phyloP scores from a whole-genome alignment of 2,888 invertebrate genomes.

The Napeogenes inachia region DNA sequence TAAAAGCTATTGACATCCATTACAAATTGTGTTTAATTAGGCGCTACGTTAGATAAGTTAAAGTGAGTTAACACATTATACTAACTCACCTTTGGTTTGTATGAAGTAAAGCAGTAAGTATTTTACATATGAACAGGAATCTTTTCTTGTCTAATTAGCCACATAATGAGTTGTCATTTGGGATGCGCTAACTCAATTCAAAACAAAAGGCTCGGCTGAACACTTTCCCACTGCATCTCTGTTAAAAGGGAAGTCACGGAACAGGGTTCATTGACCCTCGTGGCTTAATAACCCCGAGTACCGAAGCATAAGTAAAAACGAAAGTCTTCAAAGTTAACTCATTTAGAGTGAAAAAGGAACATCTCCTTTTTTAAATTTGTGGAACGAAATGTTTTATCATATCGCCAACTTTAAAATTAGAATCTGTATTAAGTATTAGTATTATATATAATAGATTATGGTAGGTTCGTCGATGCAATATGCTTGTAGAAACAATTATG shows the following conservation, averaged over 20 bases:
- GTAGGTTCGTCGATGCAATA: too few relatives aligned
- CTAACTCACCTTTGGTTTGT: constrained; percentile 12
- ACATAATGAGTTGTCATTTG: constrained; percentile 35
- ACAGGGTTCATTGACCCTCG: constrained; percentile 55
- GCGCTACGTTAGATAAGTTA: too few relatives aligned
- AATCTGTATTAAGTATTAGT: too few relatives aligned
- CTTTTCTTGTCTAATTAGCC: constrained; percentile 51
- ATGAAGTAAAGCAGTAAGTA: constrained; percentile 35
- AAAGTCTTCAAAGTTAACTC: constrained; percentile 6
- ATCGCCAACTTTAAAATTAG: too few relatives aligned
- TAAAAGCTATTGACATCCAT: constrained; percentile 1
- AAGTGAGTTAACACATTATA: too few relatives aligned
- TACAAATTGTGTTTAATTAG: too few relatives aligned
- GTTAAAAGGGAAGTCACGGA: constrained; percentile 74
- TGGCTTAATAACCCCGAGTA: constrained; percentile 29
- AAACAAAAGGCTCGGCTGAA: constrained; percentile 59
- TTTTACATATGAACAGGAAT: constrained; percentile 43
- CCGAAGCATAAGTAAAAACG: constrained; percentile 11
- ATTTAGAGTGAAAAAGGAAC: too few relatives aligned
- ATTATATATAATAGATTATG: too few relatives aligned
- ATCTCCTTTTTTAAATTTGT: too few relatives aligned
- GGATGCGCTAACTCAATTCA: constrained; percentile 37
- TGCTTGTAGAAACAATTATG: too few relatives aligned
- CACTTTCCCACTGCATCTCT: constrained; percentile 60
- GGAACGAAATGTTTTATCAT: too few relatives aligned